phyloP scores from a whole-genome alignment of 2,888 invertebrate species.

The Argyresthia albistria region DNA sequence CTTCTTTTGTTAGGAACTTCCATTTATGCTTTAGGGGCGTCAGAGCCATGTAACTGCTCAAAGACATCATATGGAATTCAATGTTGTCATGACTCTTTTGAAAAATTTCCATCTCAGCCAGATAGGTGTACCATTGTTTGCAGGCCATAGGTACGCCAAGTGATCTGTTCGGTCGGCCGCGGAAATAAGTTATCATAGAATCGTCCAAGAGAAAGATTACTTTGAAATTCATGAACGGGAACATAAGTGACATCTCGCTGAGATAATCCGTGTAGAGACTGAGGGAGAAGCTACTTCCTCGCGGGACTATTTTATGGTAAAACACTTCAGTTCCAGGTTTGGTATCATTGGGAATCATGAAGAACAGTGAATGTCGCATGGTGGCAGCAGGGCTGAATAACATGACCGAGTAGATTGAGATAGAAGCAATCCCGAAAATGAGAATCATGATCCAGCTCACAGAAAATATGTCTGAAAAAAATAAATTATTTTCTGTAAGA shows the following conservation, averaged over 20 bases:
- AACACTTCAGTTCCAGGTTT: conserved; percentile 39
- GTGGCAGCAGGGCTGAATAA: no score
- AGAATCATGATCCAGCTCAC: conserved; percentile 56
- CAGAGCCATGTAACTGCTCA: conserved; percentile 55
- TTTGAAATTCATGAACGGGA: conserved; percentile 38
- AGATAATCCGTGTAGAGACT: conserved; percentile 36
- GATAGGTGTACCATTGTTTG: conserved; percentile 4
- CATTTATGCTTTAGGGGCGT: conserved; percentile 64
- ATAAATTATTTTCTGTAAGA: no score
- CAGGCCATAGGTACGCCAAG: conserved; percentile 11
- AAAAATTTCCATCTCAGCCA: conserved; percentile 27
- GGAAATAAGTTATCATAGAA: conserved; percentile 16
- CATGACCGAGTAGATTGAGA: conserved; percentile 35
- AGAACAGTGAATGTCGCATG: conserved; percentile 10
- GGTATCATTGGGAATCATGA: conserved; percentile 30
- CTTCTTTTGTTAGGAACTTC: conserved; percentile 48
- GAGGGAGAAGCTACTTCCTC: conserved; percentile 28
- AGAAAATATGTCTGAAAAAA: conserved; percentile 48
- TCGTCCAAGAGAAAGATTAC: conserved; percentile 51
- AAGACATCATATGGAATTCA: conserved; percentile 39
- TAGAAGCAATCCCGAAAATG: conserved; percentile 41
- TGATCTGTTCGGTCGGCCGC: conserved; percentile 9
- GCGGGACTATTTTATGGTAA: conserved; percentile 39
- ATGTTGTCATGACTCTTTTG: conserved; percentile 46
- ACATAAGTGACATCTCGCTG: conserved; percentile 33